Evolutionary conservation across 1,140 invertebrate species (phyloP).

Genomic region (Anthonomus grandis): DNA sequence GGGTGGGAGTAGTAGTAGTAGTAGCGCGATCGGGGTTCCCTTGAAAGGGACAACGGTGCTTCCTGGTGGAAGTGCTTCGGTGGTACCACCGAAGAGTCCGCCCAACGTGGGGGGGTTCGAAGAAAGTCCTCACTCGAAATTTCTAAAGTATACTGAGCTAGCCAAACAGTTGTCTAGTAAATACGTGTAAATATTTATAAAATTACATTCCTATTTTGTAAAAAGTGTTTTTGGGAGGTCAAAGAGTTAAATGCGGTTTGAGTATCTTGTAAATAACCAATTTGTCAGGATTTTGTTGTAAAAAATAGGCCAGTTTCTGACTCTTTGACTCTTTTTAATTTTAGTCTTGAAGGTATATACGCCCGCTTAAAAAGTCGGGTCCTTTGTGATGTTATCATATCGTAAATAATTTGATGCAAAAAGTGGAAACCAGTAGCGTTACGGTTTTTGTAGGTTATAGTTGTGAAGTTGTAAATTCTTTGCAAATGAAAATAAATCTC

Average conservation of each 20-base stretch:
- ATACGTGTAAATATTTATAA: constrained; percentile 70
- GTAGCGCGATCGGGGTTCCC: constrained; percentile 26
- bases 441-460: constrained; percentile 35
- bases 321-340: neutral
- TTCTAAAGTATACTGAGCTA: constrained; percentile 94
- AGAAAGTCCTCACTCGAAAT: constrained; percentile 93
- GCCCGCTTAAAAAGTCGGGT: constrained; percentile 37
- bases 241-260: too few relatives aligned
- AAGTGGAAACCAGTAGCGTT: constrained; percentile 41
- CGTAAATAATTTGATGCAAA: constrained; percentile 40
- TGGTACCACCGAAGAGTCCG: constrained; percentile 31
- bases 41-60: constrained; percentile 34
- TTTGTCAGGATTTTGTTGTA: too few relatives aligned
- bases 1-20: constrained; percentile 50
- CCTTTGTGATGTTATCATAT: constrained; percentile 52
- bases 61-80: constrained; percentile 24
- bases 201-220: constrained; percentile 45
- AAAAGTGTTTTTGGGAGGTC: constrained; percentile 19
- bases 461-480: constrained; percentile 32
- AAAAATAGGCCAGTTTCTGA: too few relatives aligned
- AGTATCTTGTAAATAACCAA: too few relatives aligned
- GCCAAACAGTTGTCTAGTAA: constrained; percentile 95
- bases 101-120: constrained; percentile 60
- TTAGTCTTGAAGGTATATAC: constrained; percentile 38
- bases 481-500: constrained; percentile 40